Percentiles rank a stretch among this genome's conserved stretches.
Evolutionary conservation across 2,888 invertebrate genomes (phyloP).

Genomic region (Melanotus villosus): DNA sequence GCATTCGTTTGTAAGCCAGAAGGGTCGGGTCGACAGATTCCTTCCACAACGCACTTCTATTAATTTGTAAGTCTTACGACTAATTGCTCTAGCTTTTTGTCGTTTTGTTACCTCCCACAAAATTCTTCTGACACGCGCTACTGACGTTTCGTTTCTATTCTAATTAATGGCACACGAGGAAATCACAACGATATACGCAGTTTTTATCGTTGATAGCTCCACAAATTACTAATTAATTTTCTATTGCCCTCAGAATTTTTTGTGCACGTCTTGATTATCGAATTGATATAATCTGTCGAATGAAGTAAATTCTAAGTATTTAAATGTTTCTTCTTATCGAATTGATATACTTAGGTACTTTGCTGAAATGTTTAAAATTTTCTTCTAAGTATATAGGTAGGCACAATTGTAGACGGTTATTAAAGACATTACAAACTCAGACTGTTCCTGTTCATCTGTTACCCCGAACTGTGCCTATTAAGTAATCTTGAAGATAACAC

Average conservation of each 20-base stretch:
- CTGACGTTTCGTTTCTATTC: slow-evolving; percentile 14
- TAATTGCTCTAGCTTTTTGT: slow-evolving; percentile 1
- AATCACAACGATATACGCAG: background rate
- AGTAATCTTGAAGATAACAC: background rate
- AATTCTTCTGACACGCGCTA: background rate
- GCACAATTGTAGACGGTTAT: background rate
- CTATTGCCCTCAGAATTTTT: no score
- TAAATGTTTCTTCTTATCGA: no score
- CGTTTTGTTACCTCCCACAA: background rate
- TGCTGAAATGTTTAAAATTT: no score
- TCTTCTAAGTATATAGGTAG: background rate
- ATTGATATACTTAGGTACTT: background rate
- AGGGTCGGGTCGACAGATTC: background rate
- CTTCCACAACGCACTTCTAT: background rate
- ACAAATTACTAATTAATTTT: background rate
- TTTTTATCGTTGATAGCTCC: background rate
- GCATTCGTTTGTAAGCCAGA: no score
- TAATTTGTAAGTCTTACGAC: slow-evolving; percentile 17
- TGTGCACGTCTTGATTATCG: no score
- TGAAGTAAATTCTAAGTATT: no score
- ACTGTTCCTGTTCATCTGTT: background rate
- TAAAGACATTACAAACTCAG: background rate
- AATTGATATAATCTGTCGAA: no score
- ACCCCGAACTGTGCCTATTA: background rate
- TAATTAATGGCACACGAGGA: slow-evolving; percentile 3